Conservation (phyloP, 2,113 vertebrate genomes). For the Chionomys nivalis region DNA sequence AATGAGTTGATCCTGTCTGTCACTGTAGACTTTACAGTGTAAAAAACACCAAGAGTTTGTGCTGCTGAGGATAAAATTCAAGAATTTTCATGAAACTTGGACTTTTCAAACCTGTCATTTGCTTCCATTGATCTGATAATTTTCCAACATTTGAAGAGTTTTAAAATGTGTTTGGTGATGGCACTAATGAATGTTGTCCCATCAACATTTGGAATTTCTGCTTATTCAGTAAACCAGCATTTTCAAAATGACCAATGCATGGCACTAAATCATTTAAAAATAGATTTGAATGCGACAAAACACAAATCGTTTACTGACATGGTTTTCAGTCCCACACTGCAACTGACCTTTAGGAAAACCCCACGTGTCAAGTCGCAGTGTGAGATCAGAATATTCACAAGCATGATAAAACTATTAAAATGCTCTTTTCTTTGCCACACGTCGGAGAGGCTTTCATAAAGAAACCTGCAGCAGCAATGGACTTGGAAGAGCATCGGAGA, state of each 20-base stretch:
- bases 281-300: background rate
- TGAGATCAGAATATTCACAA: background rate
- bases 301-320: background rate
- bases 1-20: background rate
- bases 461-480: background rate
- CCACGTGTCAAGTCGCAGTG: background rate
- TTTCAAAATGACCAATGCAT: background rate
- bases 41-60: slow-evolving; percentile 24
- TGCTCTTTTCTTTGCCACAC: background rate
- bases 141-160: slow-evolving; percentile 30
- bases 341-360: slow-evolving; percentile 7
- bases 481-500: background rate
- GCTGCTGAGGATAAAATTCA: background rate
- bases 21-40: background rate
- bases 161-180: background rate
- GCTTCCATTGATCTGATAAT: background rate
- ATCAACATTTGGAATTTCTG: background rate
- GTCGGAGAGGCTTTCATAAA: background rate
- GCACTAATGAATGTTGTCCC: background rate
- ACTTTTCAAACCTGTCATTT: background rate
- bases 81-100: slow-evolving; percentile 34
- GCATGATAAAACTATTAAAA: background rate
- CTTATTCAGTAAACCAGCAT: background rate
- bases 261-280: background rate
- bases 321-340: background rate